Base-by-base conservation (phyloP, 2,797 vertebrate species). In the Acridotheres tristis region DNA sequence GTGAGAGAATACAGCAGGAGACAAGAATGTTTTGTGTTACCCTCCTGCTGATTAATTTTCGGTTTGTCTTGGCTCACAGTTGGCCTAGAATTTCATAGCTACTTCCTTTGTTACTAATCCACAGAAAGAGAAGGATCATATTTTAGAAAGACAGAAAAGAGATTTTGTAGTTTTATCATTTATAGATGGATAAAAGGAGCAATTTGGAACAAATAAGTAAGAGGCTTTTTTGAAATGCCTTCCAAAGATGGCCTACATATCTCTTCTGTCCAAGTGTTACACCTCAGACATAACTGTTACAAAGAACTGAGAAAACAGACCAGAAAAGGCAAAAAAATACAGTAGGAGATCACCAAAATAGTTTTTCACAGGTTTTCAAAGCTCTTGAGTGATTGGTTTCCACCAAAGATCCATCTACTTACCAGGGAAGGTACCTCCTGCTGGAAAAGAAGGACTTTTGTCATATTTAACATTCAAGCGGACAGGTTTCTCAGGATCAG, bases 381-480 rank as follows among this genome's bases (percentile, higher is more conserved):
- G 48, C 16, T 81, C 47, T 53, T 45, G 18, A 84, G 48, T 4
- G 9, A 68, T 3, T 51, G 15, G 4, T 30, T 82, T 85, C 61
- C 51, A 83, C 27, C 5, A 40, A 30, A 85, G 71, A 50, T 27
- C 23, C 7, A 80, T 61, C 63, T 87, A 95, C 97, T 97, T 95
- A 99, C 99, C 99, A 95, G 99, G 98, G 48, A 99, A 98, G 43
- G 90, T 79, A 57, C 93, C 93, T 53, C 99, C 99, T 65, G 99
- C 99, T 91, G 80, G 88, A 94, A 98, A 98, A 78, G 45, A 92
- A 67, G 95, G 91, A 25, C 51, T 88, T 65, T 54, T 97, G 90
- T 99, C 97, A 43, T 98, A 99, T 68, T 98, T 97, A 73, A 99
- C 98, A 26, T 93, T 95, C 75, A 99, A 97, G 66, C 72, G 30